phyloP scores from a whole-genome alignment of 2,797 vertebrate genomes.

The Vipera latastei region DNA sequence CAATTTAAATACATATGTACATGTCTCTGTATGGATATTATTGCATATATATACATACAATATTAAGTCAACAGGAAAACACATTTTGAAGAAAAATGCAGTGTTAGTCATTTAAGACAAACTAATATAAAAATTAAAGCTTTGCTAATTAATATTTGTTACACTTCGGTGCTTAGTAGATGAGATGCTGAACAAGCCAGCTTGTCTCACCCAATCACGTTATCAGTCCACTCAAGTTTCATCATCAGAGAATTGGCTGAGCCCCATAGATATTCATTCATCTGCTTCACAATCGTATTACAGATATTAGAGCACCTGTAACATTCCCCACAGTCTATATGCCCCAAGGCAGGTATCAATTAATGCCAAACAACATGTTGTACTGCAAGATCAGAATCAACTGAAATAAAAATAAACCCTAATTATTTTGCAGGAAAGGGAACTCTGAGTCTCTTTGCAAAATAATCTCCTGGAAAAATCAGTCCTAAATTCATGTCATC shows the following conservation, averaged over 20 bases:
- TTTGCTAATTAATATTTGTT: constrained; percentile 73
- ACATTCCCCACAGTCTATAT: constrained; percentile 57
- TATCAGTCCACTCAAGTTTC: constrained; percentile 63
- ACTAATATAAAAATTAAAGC: constrained; percentile 53
- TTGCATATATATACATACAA: constrained; percentile 17
- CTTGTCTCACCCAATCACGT: constrained; percentile 57
- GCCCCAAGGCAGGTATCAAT: constrained; percentile 66
- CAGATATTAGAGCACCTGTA: constrained; percentile 72
- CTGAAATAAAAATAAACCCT: constrained; percentile 41
- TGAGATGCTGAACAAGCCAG: constrained; percentile 61
- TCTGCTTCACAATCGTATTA: constrained; percentile 71
- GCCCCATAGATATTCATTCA: constrained; percentile 72
- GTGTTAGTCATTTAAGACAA: constrained; percentile 49
- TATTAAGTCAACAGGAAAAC: constrained; percentile 38
- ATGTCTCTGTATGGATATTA: background rate
- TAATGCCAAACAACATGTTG: constrained; percentile 67
- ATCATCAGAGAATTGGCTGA: constrained; percentile 68
- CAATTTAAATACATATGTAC: constrained; percentile 7
- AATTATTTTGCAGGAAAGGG: constrained; percentile 49
- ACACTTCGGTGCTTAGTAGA: constrained; percentile 62
- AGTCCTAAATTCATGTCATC: background rate
- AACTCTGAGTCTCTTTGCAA: background rate
- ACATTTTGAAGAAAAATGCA: constrained; percentile 32
- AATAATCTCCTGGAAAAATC: background rate
- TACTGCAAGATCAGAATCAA: constrained; percentile 42